Percentiles rank a stretch among this genome's conserved stretches.
Conservation (phyloP, 2,113 vertebrate species). For the Pluvialis apricaria region DNA sequence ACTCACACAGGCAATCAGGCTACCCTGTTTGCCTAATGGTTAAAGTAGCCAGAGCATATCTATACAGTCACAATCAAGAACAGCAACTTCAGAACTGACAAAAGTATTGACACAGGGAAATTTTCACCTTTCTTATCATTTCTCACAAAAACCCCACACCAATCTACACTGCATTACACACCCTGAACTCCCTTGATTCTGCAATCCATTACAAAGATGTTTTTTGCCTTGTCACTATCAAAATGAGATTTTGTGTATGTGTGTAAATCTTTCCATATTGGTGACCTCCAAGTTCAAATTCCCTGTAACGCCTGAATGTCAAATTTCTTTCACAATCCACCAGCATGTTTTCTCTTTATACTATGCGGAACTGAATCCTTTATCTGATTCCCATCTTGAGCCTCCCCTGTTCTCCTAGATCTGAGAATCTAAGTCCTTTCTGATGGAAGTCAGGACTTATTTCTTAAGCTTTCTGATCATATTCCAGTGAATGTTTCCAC, state of each 20-base stretch:
- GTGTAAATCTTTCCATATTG: not conserved
- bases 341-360: not conserved
- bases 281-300: not conserved
- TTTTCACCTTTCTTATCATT: not conserved
- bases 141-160: rapidly evolving
- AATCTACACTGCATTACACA: no score
- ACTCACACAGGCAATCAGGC: not conserved
- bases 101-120: not conserved
- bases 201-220: not conserved
- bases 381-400: not conserved
- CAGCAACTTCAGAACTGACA: not conserved
- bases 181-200: not conserved
- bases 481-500: not conserved
- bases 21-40: not conserved
- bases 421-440: not conserved
- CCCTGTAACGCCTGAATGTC: not conserved
- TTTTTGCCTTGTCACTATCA: not conserved
- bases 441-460: not conserved
- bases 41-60: not conserved
- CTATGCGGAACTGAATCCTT: not conserved
- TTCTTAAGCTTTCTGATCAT: not conserved
- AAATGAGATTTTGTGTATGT: not conserved
- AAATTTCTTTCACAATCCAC: not conserved
- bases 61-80: not conserved
- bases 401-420: not conserved